phyloP scores from a whole-genome alignment of 2,888 invertebrate genomes.

The Nebria brevicollis region DNA sequence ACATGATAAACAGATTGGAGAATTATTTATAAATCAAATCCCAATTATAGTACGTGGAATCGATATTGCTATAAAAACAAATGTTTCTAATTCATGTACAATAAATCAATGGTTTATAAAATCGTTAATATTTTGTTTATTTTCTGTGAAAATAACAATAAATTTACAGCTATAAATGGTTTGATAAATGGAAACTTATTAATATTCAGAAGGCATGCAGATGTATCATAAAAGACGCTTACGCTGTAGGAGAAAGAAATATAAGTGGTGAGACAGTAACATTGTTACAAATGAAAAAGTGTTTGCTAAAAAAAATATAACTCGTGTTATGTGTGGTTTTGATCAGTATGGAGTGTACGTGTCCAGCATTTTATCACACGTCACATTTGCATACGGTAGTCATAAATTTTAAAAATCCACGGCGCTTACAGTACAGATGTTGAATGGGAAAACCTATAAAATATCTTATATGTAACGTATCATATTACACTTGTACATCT shows the following conservation, averaged over 20 bases:
- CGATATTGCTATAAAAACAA: background rate
- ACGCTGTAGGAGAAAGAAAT: background rate
- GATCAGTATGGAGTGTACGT: background rate
- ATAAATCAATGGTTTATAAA: background rate
- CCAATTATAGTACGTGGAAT: no score
- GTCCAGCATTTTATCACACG: conserved; percentile 16
- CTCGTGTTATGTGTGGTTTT: background rate
- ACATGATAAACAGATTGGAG: no score
- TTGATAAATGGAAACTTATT: background rate
- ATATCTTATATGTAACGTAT: background rate
- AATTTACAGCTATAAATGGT: no score
- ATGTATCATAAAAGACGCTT: background rate
- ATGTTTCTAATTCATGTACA: background rate
- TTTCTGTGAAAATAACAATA: background rate
- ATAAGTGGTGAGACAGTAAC: background rate
- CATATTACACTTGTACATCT: background rate
- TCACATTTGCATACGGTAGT: background rate
- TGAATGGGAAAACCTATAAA: conserved; percentile 1
- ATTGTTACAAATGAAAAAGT: background rate
- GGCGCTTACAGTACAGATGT: background rate
- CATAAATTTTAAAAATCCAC: background rate
- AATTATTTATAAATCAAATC: no score
- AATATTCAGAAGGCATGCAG: background rate
- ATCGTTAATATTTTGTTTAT: background rate
- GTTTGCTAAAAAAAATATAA: background rate